These are phyloP conservation scores for Incurvaria masculella DNA, from an alignment of 2,888 invertebrate genomes.

Conservation along the genomic window DNA sequence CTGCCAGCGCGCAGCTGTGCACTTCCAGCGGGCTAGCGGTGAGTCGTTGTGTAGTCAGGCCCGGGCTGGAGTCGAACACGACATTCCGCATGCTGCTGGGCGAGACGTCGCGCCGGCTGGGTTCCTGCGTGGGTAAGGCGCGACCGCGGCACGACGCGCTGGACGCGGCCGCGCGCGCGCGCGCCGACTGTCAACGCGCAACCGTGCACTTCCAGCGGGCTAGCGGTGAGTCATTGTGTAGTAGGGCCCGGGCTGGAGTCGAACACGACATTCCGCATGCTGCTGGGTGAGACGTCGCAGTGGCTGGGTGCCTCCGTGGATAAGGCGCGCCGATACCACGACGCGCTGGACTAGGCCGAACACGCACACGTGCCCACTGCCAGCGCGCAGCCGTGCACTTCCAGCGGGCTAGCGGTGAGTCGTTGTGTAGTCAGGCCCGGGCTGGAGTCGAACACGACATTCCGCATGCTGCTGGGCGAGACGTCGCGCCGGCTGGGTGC, in stretches of 20 bases:
- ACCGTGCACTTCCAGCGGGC: slow-evolving; percentile 89
- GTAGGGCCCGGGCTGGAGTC: slow-evolving; percentile 67
- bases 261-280: slow-evolving; percentile 84
- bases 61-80: slow-evolving; percentile 80
- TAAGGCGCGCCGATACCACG: slow-evolving; percentile 87
- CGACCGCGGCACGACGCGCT: slow-evolving; percentile 87
- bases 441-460: slow-evolving; percentile 91
- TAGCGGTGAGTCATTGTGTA: slow-evolving; percentile 64
- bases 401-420: slow-evolving; percentile 81
- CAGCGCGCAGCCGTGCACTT: slow-evolving; percentile 92
- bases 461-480: slow-evolving; percentile 80
- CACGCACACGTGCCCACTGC: slow-evolving; percentile 76
- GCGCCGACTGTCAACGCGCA: slow-evolving; percentile 84
- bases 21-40: slow-evolving; percentile 89
- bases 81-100: slow-evolving; percentile 84
- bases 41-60: slow-evolving; percentile 22
- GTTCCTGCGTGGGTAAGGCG: slow-evolving; percentile 83
- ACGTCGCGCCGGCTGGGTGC: slow-evolving; percentile 80
- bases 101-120: slow-evolving; percentile 81
- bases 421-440: slow-evolving; percentile 8
- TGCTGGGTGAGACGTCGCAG: slow-evolving; percentile 80
- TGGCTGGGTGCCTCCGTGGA: slow-evolving; percentile 83
- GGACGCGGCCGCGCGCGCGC: slow-evolving; percentile 71
- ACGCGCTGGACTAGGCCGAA: slow-evolving; percentile 74
- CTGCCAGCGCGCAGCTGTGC: slow-evolving; percentile 89